phyloP scores from a whole-genome alignment of 2,113 vertebrate genomes.

The Atrichornis clamosus region DNA sequence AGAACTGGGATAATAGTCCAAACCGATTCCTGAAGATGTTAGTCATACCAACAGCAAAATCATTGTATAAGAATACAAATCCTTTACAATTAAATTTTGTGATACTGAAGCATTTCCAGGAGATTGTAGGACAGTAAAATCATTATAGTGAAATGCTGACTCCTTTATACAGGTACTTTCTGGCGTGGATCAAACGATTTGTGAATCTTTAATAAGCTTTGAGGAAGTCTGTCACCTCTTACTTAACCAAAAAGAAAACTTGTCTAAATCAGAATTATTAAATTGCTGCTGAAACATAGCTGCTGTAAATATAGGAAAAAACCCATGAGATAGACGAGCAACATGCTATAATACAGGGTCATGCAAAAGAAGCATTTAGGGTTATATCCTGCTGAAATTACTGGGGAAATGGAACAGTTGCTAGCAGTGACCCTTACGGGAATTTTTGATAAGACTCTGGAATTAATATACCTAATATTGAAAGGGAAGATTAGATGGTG shows the following conservation, averaged over 20 bases:
- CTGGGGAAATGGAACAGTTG: not conserved
- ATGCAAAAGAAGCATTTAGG: not conserved
- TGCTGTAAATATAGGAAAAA: not conserved
- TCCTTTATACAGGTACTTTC: not conserved
- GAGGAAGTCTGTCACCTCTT: not conserved
- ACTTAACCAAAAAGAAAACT: not conserved
- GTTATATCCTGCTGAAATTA: not conserved
- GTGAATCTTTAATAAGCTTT: not conserved
- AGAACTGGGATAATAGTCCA: not conserved
- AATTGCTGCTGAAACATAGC: not conserved
- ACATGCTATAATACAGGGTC: not conserved
- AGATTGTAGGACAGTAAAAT: not conserved
- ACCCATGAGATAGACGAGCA: accelerated
- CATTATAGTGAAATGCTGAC: not conserved
- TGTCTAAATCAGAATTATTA: not conserved
- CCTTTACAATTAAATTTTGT: not conserved
- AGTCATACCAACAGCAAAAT: not conserved
- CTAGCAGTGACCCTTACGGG: not conserved
- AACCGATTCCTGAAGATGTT: not conserved
- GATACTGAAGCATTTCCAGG: not conserved
- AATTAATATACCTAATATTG: not conserved
- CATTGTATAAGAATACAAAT: not conserved
- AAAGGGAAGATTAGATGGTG: not conserved
- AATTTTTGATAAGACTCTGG: not conserved
- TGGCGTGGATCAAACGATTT: not conserved